These are phyloP conservation scores for Clusia tigrina DNA, from an alignment of 2,888 invertebrate species.

Conservation along the genomic window DNA sequence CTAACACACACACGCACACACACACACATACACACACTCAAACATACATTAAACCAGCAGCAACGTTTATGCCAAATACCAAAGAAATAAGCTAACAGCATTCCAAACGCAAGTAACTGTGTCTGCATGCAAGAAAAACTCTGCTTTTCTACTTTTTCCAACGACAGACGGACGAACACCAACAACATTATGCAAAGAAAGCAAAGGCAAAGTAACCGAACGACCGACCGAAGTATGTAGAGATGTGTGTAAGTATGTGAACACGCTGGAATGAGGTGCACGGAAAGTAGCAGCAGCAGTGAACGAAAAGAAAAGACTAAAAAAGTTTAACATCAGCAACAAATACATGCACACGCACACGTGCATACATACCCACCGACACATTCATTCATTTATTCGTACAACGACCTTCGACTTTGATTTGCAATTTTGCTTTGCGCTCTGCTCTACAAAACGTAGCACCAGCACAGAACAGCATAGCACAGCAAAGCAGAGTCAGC, in stretches of 20 bases:
- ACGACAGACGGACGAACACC: slow-evolving; percentile 23
- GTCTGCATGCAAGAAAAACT: slow-evolving; percentile 41
- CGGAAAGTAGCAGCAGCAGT: slow-evolving; percentile 22
- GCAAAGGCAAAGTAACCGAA: not conserved
- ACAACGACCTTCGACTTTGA: slow-evolving; percentile 64
- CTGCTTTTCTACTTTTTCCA: slow-evolving; percentile 14
- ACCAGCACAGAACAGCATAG: not conserved
- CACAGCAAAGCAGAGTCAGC: not conserved
- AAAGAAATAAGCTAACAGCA: slow-evolving; percentile 41
- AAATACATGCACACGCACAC: too few species aligned
- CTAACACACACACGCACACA: slow-evolving; percentile 20
- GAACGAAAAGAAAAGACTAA: slow-evolving; percentile 22
- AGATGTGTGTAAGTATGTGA: too few species aligned
- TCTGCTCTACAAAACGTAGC: slow-evolving; percentile 16
- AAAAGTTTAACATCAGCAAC: slow-evolving; percentile 12
- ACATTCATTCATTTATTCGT: slow-evolving; percentile 62
- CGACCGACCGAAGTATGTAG: not conserved
- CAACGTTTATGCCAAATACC: slow-evolving; percentile 23
- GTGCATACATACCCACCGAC: slow-evolving; percentile 48
- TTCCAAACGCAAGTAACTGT: slow-evolving; percentile 23
- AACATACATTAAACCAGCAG: slow-evolving; percentile 27
- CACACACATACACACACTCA: slow-evolving; percentile 27
- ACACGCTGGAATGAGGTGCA: not conserved
- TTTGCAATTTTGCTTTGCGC: slow-evolving; percentile 53
- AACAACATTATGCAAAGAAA: slow-evolving; percentile 14